Base-by-base conservation (phyloP, 2,888 invertebrate species). In the Caenorhabditis sp. region DNA sequence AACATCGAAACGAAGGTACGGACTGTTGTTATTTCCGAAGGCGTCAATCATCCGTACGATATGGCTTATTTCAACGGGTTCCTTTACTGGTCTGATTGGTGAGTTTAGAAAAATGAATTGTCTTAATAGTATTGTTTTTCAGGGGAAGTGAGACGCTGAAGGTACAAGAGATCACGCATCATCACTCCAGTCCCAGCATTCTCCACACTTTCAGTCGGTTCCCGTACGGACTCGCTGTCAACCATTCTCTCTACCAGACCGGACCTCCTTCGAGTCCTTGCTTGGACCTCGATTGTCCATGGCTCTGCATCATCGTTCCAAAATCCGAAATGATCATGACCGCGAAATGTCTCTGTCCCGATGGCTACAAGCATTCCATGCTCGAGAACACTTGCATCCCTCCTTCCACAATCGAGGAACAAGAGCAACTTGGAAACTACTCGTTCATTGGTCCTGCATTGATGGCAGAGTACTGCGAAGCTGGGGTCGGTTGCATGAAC, bases 51-150 rank as follows among this genome's bases (percentile, higher is more conserved):
- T 58, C 85, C 86, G 0, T 83, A 64, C 65, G 85, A 85, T n/a
- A 55, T 87, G 72, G 74, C 74, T 47, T 85, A 82, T 70, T 88
- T 87, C 82, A 82, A 87, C 40, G 83, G 85, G 40, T 60, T 65
- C 20, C 69, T 88, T 32, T 87, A 81, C 69, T 88, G 87, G 86
- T 80, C 86, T 20, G 88, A 88, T 32, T 82, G 78, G 85, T 80
- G 47, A 58, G 44, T n/a, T 47, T 18, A 9, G 11, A 8, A 1
- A 1, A 8, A 0, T 44, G 5, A 8, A 22, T 24, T 15, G 40
- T 53, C 11, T 9, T 24, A 55, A 20, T 60, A 22, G 37, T 13
- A 11, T 15, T 11, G 15, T 53, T 44, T 70, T 84, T 55, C 50
- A 85, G 82, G 85, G 82, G 78, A 50, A 85, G 82, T 32, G 82